Percentiles rank a stretch among this genome's conserved stretches.
These are phyloP conservation scores for Centropus unirufus DNA, from an alignment of 2,113 vertebrate genomes.

Conservation along the genomic window DNA sequence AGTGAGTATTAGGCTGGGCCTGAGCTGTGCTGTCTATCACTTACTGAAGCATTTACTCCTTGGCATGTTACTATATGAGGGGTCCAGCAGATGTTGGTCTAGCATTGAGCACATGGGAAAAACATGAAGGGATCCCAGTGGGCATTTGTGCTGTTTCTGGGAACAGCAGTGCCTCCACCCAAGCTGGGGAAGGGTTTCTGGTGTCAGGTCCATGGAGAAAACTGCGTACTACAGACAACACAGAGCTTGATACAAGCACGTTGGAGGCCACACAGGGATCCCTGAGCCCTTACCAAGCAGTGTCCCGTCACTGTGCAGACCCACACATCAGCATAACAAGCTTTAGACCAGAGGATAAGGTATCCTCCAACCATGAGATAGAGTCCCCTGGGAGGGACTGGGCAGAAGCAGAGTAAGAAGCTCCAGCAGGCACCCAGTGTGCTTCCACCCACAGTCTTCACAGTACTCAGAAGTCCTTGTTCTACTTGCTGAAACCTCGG, in stretches of 20 bases:
- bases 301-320: background rate
- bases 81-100: background rate
- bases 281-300: background rate
- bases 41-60: background rate
- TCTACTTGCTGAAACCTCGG: background rate
- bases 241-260: background rate
- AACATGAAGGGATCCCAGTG: background rate
- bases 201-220: background rate
- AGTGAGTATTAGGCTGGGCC: background rate
- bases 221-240: background rate
- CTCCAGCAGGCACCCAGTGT: background rate
- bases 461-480: background rate
- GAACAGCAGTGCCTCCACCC: background rate
- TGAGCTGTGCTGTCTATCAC: background rate
- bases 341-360: background rate
- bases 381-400: too few relatives aligned
- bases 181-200: background rate
- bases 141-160: background rate
- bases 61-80: background rate
- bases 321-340: background rate
- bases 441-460: background rate
- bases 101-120: background rate
- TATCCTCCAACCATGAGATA: background rate
- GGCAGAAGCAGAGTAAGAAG: background rate
- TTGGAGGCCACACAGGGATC: background rate